Evolutionary conservation across 2,888 invertebrate genomes (phyloP).

Genomic region (Caenorhabditis sulstoni): DNA sequence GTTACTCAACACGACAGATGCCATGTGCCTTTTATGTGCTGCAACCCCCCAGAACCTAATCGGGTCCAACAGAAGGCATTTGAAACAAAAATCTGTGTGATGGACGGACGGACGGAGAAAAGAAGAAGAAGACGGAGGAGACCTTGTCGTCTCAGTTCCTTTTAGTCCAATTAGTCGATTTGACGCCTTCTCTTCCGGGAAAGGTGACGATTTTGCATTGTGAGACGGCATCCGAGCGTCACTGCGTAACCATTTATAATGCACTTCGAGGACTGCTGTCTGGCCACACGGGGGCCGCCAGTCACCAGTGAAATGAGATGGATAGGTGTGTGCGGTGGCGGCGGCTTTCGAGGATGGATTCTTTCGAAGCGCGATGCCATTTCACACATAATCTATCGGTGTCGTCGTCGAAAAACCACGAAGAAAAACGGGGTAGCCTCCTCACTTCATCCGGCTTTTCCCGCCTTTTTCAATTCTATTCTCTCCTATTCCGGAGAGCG

Average conservation of each 20-base stretch:
- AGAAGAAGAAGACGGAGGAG: constrained; percentile 2
- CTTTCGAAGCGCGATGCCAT: constrained; percentile 34
- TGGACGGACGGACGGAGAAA: not conserved
- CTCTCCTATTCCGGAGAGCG: too few species aligned
- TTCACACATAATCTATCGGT: constrained; percentile 57
- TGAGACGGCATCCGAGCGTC: constrained; percentile 52
- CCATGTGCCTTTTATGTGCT: constrained; percentile 42
- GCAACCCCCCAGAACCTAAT: not conserved
- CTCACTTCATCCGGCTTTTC: constrained; percentile 51
- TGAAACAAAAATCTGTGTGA: constrained; percentile 22
- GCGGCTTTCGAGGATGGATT: too few species aligned
- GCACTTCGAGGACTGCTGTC: constrained; percentile 33
- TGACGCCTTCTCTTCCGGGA: constrained; percentile 14
- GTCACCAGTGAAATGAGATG: constrained; percentile 13
- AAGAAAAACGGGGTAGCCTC: not conserved
- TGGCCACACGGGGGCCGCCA: not conserved
- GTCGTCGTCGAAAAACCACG: constrained; percentile 6
- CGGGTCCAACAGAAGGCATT: constrained; percentile 17
- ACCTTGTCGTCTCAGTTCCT: not conserved
- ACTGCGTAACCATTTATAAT: constrained; percentile 48
- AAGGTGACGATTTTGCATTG: constrained; percentile 50
- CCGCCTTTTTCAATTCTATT: constrained; percentile 30
- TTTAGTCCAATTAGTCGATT: constrained; percentile 36
- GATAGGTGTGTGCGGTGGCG: constrained; percentile 20
- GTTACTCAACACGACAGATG: constrained; percentile 57